Conservation (phyloP, 2,113 vertebrate genomes). For the Vireo altiloquus region DNA sequence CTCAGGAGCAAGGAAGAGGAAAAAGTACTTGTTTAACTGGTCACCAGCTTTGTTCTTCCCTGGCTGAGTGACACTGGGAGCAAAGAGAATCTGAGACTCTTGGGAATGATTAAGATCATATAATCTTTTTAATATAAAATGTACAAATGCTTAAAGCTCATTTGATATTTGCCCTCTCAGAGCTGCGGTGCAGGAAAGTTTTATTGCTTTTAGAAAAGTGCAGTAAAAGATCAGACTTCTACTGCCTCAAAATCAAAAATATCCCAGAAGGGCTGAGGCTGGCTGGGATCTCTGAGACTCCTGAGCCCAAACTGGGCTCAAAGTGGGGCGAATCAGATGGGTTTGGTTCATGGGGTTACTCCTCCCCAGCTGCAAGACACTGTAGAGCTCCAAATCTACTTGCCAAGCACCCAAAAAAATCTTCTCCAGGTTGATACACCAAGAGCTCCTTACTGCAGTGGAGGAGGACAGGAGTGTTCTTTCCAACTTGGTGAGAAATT, state of each 20-base stretch:
- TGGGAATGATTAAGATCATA: neutral
- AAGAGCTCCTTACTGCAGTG: neutral
- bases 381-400: neutral
- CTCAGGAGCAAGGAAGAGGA: neutral
- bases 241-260: neutral
- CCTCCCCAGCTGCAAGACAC: neutral
- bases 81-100: neutral
- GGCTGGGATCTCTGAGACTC: neutral
- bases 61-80: neutral
- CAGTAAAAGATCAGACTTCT: neutral
- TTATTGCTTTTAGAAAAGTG: neutral
- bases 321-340: neutral
- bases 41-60: neutral
- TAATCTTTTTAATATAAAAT: neutral
- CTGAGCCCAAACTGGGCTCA: neutral
- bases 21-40: neutral
- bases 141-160: neutral
- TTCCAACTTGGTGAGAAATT: neutral
- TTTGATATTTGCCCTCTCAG: neutral
- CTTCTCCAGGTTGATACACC: neutral
- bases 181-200: neutral
- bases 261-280: neutral
- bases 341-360: neutral
- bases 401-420: neutral
- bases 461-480: neutral